Base-by-base conservation (phyloP, 2,113 vertebrate genomes). In the Scartelaos histophorus region DNA sequence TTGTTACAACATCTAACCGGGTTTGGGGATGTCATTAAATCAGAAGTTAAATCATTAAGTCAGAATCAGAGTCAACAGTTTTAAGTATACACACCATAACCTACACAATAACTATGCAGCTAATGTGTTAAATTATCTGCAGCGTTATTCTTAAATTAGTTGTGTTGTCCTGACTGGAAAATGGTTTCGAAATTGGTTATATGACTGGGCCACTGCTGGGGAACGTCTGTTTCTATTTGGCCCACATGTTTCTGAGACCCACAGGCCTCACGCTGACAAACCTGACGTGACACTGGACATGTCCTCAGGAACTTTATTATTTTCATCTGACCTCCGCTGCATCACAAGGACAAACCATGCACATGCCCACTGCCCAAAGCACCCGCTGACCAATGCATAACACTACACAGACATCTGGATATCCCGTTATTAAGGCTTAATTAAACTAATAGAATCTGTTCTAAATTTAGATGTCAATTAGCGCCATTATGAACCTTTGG, bases 181-280 rank as follows among this genome's bases (percentile, higher is more conserved):
- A n/a, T 38, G 35, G 38, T 43, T 10, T 19, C 12, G 70, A 56
- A 22, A 54, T 67, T 70, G 49, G 45, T 73, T 65, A 82, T 74
- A 73, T 81, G 79, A 83, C 83, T 81, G 80, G 85, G 72, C 74
- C 65, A 46, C 70, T 83, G 87, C 85, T 73, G 79, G 69, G 38
- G 80, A 84, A 79, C 16, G 47, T 34, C 38, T 57, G 83, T 85
- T 90, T 89, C 78, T 87, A 76, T 81, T 81, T 84, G 82, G 83
- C 79, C 85, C 85, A 87, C 69, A 83, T 86, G 83, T 64, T 82
- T 82, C 84, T 78, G 66, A 66, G 62, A 82, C 78, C 88, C 76
- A 76, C 77, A 78, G 80, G 75, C 46, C n/a, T 7, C 56, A 75
- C 1, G 25, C 74, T 90, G 84, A 91, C 72, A 87, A 92, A 90